Conservation (phyloP, 1,140 invertebrate species). For the Prorops nasuta region DNA sequence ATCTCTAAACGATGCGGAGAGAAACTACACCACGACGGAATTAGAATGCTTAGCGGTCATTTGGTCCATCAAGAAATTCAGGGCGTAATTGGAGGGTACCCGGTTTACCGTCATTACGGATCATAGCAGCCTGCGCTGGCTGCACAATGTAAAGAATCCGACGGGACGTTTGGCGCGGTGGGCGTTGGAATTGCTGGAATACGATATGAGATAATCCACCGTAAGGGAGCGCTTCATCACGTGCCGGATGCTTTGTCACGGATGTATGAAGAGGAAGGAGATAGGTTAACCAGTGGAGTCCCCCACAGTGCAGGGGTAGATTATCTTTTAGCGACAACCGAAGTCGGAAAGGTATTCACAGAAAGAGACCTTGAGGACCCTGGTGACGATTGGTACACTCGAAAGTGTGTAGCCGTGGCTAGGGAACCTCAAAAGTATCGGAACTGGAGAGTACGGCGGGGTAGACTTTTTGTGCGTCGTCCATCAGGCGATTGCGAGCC, state of each 20-base stretch:
- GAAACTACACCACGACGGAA: neutral
- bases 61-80: neutral
- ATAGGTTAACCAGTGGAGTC: neutral
- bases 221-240: constrained; percentile 5
- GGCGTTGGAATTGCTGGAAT: constrained; percentile 14
- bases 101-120: neutral
- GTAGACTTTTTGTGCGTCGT: neutral
- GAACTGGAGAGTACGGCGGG: neutral
- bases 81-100: neutral
- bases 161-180: constrained; percentile 25
- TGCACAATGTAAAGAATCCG: neutral
- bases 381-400: neutral
- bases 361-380: neutral
- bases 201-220: constrained; percentile 3
- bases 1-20: neutral
- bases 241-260: constrained; percentile 13
- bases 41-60: neutral
- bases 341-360: neutral
- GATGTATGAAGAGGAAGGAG: constrained; percentile 6
- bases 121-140: neutral
- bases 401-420: neutral
- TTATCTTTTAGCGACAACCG: neutral
- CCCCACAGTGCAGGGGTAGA: neutral
- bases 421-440: neutral
- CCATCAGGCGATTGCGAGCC: neutral